Base-by-base conservation (phyloP, 1,140 invertebrate species). In the Metaphire vulgaris region DNA sequence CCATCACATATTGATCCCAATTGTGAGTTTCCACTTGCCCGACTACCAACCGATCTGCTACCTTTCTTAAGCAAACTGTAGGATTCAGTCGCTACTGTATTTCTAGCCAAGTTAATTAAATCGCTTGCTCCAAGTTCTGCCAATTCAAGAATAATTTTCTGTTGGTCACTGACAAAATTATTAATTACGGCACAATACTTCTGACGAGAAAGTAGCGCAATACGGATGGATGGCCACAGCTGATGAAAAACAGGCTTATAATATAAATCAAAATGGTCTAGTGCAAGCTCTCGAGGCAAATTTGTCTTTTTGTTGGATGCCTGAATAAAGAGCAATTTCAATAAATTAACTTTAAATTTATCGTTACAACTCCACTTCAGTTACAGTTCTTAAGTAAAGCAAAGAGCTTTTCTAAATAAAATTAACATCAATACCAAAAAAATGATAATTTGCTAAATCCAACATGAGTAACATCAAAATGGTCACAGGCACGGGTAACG, bases 161-260 rank as follows among this genome's bases (percentile, higher is more conserved):
- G 75, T 90, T 90, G 15, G 86, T 81, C 82, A 66, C 94, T 90
- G 30, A 90, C 90, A 82, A 91, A 96, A 83, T 93, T 94, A 85
- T 98, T 98, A 0, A 97, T 87, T 75, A 98, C 86, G 71, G 95
- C 95, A 76, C 93, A 89, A 84, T 96, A 95, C 86, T 98, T 98
- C 73, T 91, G 90, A 69, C 90, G 88, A 1, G 90, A 90, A 0
- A 97, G 85, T 0, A 99, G 82, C 0, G 92, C 95, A 12, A 92
- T 86, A 81, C 93, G 88, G 78, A 98, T 92, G 14, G 90, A 89
- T 2, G 89, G 88, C 97, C 97, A 99, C 79, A 89, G 84, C 30
- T 89, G 85, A 30, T 89, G 90, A n/a, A 95, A 83, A 1, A 85
- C 89, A n/a, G 90, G 90, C 33, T 90, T 88, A 84, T 98, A 98